A percentile compares a stretch with the other conserved stretches of the same genome.
Evolutionary conservation across 2,888 invertebrate species (phyloP).

Genomic region (Halictus quadricinctus): DNA sequence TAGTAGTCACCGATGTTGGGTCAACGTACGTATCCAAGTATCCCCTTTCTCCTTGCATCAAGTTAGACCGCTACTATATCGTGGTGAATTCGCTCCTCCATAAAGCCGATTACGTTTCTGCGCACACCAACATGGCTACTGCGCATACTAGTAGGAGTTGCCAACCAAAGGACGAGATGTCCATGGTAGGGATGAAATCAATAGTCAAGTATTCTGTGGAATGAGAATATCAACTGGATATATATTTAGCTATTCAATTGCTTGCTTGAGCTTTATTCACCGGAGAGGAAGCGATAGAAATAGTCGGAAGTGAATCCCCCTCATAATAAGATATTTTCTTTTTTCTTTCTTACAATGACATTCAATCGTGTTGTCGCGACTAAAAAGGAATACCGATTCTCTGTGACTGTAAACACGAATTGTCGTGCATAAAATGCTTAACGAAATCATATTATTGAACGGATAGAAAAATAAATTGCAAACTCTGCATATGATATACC

Average conservation of each 20-base stretch:
- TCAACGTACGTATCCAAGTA: conserved; percentile 61
- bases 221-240: conserved; percentile 62
- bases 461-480: no score
- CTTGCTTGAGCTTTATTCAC: conserved; percentile 56
- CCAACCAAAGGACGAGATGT: conserved; percentile 58
- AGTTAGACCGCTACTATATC: conserved; percentile 67
- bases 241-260: conserved; percentile 61
- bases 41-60: conserved; percentile 53
- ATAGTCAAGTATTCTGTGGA: conserved; percentile 70
- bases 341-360: neutral
- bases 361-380: neutral
- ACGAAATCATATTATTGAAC: neutral
- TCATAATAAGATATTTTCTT: neutral
- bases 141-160: conserved; percentile 58
- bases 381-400: neutral
- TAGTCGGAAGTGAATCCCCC: conserved; percentile 10
- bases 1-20: conserved; percentile 62
- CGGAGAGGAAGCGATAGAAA: conserved; percentile 20
- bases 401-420: neutral
- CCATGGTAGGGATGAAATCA: conserved; percentile 65
- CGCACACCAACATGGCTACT: conserved; percentile 58
- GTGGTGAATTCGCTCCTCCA: conserved; percentile 64
- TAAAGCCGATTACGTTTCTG: conserved; percentile 62
- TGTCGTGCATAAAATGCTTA: neutral
- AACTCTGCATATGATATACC: neutral